phyloP scores from a whole-genome alignment of 2,113 vertebrate species.

The rat (Rattus norvegicus) region GRCr8 NC_086026.1:104856501-104857000 shows the following conservation, averaged over 20 bases:
- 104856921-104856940: not conserved
- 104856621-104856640: not conserved
- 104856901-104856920: accelerated
- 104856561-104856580: not conserved
- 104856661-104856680: too few relatives aligned
- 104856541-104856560: not conserved
- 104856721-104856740: too few relatives aligned
- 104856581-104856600: not conserved
- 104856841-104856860: not conserved
- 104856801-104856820: too few relatives aligned
- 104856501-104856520: not conserved
- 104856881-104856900: not conserved
- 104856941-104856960: not conserved
- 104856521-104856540: not conserved
- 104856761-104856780: too few relatives aligned
- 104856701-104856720: too few relatives aligned
- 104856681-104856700: too few relatives aligned
- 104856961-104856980: not conserved
- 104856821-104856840: not conserved
- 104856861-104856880: not conserved
- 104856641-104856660: too few relatives aligned
- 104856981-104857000: not conserved
- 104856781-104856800: too few relatives aligned
- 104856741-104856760: too few relatives aligned
- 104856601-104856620: not conserved